Conservation (phyloP, 2,113 vertebrate species). For the Apteryx owenii region DNA sequence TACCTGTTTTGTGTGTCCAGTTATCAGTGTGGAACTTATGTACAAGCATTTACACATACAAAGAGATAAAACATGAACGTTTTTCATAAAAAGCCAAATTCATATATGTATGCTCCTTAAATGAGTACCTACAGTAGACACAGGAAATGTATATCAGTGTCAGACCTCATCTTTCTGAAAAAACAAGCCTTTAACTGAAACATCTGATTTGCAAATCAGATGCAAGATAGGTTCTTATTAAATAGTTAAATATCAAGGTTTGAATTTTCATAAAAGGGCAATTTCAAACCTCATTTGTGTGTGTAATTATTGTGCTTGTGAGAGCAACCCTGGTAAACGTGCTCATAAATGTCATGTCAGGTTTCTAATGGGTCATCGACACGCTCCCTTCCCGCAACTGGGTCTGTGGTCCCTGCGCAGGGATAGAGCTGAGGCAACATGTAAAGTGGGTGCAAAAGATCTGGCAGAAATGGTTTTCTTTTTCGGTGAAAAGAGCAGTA, state of each 20-base stretch:
- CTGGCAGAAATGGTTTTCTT: neutral
- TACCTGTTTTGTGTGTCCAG: neutral
- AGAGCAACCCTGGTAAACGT: neutral
- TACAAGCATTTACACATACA: neutral
- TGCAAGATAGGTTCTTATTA: slow-evolving; percentile 23
- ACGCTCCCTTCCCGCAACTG: neutral
- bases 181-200: neutral
- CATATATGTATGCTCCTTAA: neutral
- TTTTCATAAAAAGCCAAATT: neutral
- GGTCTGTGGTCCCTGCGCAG: neutral
- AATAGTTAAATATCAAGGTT: slow-evolving; percentile 63
- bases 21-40: fast-evolving
- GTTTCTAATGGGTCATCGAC: slow-evolving; percentile 15
- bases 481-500: neutral
- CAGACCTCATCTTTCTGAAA: neutral
- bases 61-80: neutral
- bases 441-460: neutral
- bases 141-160: neutral
- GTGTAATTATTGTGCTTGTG: slow-evolving; percentile 60
- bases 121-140: neutral
- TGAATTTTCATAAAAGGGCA: slow-evolving; percentile 66
- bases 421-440: neutral
- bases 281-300: slow-evolving; percentile 65
- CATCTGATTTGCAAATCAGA: slow-evolving; percentile 44
- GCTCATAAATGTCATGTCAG: slow-evolving; percentile 37